A percentile compares a stretch with the other conserved stretches of the same genome.
Conservation (phyloP, 2,113 vertebrate species). For the Mesitornis unicolor region DNA sequence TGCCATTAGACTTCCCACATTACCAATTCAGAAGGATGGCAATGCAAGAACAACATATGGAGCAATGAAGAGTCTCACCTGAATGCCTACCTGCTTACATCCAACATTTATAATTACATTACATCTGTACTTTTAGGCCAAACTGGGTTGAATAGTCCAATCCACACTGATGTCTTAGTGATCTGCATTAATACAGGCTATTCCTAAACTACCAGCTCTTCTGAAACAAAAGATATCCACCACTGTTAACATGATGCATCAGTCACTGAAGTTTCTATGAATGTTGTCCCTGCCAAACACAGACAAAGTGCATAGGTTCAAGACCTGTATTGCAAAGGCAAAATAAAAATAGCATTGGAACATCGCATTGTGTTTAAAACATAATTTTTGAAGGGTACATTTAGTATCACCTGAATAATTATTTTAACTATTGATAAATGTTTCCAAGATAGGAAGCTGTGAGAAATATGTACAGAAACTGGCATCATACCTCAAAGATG, state of each 20-base stretch:
- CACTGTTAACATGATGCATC: neutral
- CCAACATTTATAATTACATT: neutral
- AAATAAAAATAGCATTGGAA: neutral
- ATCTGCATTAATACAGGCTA: neutral
- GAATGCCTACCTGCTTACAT: neutral
- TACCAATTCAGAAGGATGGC: neutral
- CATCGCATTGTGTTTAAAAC: neutral
- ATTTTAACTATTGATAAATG: neutral
- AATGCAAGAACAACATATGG: neutral
- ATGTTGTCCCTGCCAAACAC: neutral
- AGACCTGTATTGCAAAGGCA: neutral
- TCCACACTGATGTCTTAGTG: neutral
- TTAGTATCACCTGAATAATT: neutral
- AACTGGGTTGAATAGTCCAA: neutral
- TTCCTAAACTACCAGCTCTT: neutral
- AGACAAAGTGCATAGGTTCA: neutral
- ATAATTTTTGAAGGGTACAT: neutral
- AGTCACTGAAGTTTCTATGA: neutral
- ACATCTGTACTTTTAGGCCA: neutral
- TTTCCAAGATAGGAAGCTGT: neutral
- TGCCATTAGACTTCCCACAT: neutral
- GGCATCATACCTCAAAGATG: neutral
- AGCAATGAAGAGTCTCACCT: neutral
- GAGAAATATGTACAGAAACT: neutral
- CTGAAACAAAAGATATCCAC: neutral